Evolutionary conservation across 2,797 vertebrate species (phyloP).

Genomic region (Sebastolobus altivelis): DNA sequence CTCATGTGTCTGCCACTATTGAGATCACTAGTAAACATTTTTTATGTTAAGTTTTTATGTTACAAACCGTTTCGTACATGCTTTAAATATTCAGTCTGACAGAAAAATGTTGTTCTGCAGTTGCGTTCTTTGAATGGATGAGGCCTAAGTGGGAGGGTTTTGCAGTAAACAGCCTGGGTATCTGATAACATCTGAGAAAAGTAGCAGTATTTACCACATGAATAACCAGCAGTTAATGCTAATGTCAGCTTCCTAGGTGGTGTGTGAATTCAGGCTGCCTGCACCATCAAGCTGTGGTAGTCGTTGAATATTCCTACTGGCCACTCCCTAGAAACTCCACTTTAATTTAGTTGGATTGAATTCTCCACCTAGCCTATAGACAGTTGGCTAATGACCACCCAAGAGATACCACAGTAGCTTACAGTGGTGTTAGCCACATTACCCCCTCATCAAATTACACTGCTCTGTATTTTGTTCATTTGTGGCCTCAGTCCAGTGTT

Average conservation of each 20-base stretch:
- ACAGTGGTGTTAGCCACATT: constrained; percentile 48
- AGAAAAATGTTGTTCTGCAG: not conserved
- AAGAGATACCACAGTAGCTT: constrained; percentile 46
- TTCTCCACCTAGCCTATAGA: constrained; percentile 53
- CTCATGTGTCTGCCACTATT: constrained; percentile 27
- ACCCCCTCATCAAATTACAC: constrained; percentile 59
- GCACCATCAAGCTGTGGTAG: constrained; percentile 6
- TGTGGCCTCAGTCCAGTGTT: constrained; percentile 32
- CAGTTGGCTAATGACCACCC: constrained; percentile 68
- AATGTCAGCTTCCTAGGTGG: not conserved
- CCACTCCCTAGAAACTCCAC: constrained; percentile 34
- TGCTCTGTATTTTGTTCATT: constrained; percentile 32
- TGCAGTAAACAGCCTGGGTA: not conserved
- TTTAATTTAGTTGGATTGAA: constrained; percentile 54
- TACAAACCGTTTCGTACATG: not conserved
- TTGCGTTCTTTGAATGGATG: constrained; percentile 5
- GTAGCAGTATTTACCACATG: not conserved
- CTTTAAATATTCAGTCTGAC: not conserved
- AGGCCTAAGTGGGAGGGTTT: not conserved
- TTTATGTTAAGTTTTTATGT: constrained; percentile 11
- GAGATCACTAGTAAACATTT: constrained; percentile 14
- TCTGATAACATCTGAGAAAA: not conserved
- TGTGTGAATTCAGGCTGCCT: constrained; percentile 11
- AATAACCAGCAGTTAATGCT: constrained; percentile 41
- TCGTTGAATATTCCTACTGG: constrained; percentile 25